Percentiles rank a stretch among this genome's conserved stretches.
Evolutionary conservation across 2,888 invertebrate species (phyloP).

Genomic region (Agrotis segetum): DNA sequence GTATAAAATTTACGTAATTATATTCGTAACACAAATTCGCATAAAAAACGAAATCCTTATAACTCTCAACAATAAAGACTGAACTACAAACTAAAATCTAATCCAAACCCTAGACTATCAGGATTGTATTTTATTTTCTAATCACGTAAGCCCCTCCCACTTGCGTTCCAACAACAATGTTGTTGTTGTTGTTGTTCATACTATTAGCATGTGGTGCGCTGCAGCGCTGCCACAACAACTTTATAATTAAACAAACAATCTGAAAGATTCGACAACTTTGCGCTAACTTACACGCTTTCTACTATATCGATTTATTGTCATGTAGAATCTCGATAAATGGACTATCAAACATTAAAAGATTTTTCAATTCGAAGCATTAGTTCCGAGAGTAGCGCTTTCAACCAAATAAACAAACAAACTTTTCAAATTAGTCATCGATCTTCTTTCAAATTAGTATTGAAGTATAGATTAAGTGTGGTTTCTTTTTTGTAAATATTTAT

Average conservation of each 20-base stretch:
- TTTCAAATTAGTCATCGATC: too few species aligned
- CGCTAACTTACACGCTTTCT: constrained; percentile 33
- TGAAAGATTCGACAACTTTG: constrained; percentile 53
- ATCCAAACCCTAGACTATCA: not conserved
- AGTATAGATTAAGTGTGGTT: too few species aligned
- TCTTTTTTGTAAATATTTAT: too few species aligned
- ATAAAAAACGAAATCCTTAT: not conserved
- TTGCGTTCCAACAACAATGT: not conserved
- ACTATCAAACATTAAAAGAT: too few species aligned
- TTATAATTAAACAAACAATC: constrained; percentile 56
- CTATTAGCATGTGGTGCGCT: constrained; percentile 35
- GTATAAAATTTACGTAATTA: too few species aligned
- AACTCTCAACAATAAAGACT: not conserved
- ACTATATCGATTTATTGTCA: constrained; percentile 37
- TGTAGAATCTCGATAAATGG: constrained; percentile 10
- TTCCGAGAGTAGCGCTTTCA: too few species aligned
- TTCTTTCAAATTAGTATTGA: too few species aligned
- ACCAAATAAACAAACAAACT: too few species aligned
- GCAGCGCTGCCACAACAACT: constrained; percentile 48
- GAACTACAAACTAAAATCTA: not conserved
- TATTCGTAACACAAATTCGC: not conserved
- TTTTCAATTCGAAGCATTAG: too few species aligned
- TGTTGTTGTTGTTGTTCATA: constrained; percentile 12
- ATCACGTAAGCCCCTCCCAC: constrained; percentile 6
- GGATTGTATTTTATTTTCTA: constrained; percentile 32